Base-by-base conservation (phyloP, 1,140 invertebrate species). In the Hycleus phaleratus region DNA sequence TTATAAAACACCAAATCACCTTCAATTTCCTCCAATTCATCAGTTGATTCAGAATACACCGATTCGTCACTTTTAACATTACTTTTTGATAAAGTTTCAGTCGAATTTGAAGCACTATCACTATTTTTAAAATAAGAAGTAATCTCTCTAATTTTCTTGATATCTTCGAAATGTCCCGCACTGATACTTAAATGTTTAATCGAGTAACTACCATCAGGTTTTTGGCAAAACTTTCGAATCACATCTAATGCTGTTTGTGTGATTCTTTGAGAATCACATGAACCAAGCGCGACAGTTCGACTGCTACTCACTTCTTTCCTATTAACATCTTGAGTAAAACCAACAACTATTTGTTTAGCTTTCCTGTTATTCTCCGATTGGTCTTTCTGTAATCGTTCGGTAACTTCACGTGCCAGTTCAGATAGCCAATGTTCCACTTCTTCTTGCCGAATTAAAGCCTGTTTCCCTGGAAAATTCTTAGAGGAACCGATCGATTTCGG, bases 401-500 rank as follows among this genome's bases (percentile, higher is more conserved):
- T 81, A 38, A 97, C 81, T 79, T 97, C 94, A 38, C 80, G 81
- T 0, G 86, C 77, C 4, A 98, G 75, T 69, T 93, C 86, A 26
- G 74, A 76, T 0, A 95, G 73, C 94, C 94, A 97, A 69, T 88
- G 85, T 43, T 78, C 77, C 46, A 95, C 82, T 62, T 85, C 83
- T 52, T 89, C 82, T 55, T 82, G 73, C 2, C 84, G 85, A 3
- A 76, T 75, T 11, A 97, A 80, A n/a, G 85, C 83, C 59, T 83
- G 82, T 72, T 85, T 87, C 0, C 94, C 95, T 9, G 83, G 82
- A 74, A 98, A 97, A 65, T 90, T 92, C 77, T 98, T 98, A 68
- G 91, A 93, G 68, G 93, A 96, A 0, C 93, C 95, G 64, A 98
- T 95, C 38, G 93, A 97, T 74, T 97, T 97, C 1, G 91, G 80